Evolutionary conservation across 1,140 invertebrate genomes (phyloP), one percentile per base, ranked within the genome.

Genomic region (Rhizoglyphus robini): DNA sequence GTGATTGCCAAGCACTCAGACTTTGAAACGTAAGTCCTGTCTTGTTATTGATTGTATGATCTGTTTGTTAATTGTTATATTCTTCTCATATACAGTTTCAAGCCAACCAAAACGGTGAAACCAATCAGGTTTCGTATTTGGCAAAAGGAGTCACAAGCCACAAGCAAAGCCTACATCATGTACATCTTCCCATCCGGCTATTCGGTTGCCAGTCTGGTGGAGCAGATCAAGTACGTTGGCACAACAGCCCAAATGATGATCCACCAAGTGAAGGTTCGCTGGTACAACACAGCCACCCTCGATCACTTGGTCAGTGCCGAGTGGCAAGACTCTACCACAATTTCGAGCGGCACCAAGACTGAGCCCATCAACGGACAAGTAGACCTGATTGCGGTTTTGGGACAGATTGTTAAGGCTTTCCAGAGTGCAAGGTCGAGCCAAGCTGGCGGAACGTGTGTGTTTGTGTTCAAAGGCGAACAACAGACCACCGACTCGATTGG

Each of bases 1-100:
- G 79, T 85, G 36, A 83, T 85, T 64, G 71, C 76, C 20, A 75
- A 75, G 65, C 82, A 85, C 73, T 31, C 70, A 2, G 84, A 86
- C 70, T 84, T 84, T 67, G 29, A 60, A 20, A 34, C 18, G 58
- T 60, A 3, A 70, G 68, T 29, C 72, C 34, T 25, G 65, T 46
- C 2, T 46, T 46, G 18, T 18, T 49, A 49, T 49, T 4, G 5
- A 5, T 49, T 49, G 57, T 59, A 25, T 20, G 15, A 27, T 54
- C 15, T 11, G 8, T 8, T 8, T 15, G 15, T 8, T 8, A 27
- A 54, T 32, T 8, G 8, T 54, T 54, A 25, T 15, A 27, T 54
- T 54, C 23, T 27, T 54, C 23, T 54, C 51, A 8, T 32, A 25
- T 54, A 27, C 23, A 54, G 51, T 54, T 54, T 54, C 5, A 20